Evolutionary conservation across 2,113 vertebrate species (phyloP).

Genomic region (Heptranchias perlo): DNA sequence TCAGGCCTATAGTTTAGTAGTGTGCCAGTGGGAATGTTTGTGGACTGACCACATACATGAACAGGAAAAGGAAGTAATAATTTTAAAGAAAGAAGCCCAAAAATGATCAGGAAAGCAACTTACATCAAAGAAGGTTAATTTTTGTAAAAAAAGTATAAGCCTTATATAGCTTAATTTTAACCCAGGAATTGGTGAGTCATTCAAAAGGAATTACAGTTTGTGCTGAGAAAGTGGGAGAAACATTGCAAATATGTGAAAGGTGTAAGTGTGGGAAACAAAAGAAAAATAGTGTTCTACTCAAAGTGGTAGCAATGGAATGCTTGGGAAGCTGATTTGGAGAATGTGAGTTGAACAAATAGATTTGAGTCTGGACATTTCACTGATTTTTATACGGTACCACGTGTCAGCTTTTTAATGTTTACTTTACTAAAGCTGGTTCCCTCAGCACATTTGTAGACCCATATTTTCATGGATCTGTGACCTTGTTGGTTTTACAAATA

Average conservation of each 20-base stretch:
- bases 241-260: background rate
- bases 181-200: background rate
- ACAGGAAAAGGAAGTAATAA: background rate
- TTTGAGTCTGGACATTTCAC: background rate
- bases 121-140: no score
- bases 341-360: background rate
- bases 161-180: background rate
- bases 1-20: background rate
- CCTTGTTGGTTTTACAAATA: background rate
- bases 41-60: background rate
- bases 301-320: conserved; percentile 7
- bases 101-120: background rate
- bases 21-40: background rate
- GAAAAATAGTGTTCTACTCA: background rate
- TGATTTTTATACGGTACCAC: background rate
- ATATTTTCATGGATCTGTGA: background rate
- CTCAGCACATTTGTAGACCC: background rate
- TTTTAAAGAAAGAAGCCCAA: background rate
- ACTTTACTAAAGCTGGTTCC: background rate
- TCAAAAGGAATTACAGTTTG: background rate
- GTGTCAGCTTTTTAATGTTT: background rate
- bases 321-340: conserved; percentile 1
- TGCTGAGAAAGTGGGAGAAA: background rate
- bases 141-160: background rate
- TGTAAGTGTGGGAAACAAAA: conserved; percentile 3